Base-by-base conservation (phyloP, 2,797 vertebrate genomes). In the Pangasius krempfi region DNA sequence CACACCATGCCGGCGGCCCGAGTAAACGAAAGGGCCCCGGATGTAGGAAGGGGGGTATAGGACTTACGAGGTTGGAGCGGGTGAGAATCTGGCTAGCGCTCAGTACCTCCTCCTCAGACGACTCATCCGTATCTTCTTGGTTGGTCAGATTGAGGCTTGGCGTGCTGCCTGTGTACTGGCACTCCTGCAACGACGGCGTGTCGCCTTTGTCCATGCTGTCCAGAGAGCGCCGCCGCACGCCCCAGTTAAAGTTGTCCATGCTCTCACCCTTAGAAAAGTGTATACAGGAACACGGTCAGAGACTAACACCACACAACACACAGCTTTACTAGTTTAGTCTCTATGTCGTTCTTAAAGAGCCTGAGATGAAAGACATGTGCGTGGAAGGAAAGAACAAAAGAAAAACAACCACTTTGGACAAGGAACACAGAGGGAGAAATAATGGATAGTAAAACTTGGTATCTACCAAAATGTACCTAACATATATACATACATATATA, bases 211-310 rank as follows among this genome's bases (percentile, higher is more conserved):
- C 99, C 93, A 99, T 98, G 90, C 99, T 99, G 94, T 99, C 99
- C 89, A 99, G 95, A 0, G 99, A 99, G 88, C 99, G 98, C 10
- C 99, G 96, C 0, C 99, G 98, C 89, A 99, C 99, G 0, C 99
- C 99, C 99, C 99, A 99, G 95, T 99, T 99, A 93, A 99, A 99
- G 94, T 99, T 99, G 94, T 99, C 99, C 98, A 99, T 98, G 92
- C 98, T 99, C 95, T 99, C 99, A 88, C 99, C 99, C 99, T 99
- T 94, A 92, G 87, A 93, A 44, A 73, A 68, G 52, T 25, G 50
- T 3, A 16, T 3, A 44, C 37, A 62, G 33, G 22, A 44, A 27
- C 12, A 58, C 0, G 22, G 22, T 75, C 37, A 58, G 52, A 16
- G 58, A 16, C 27, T 9, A 16, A 2, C 33, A 7, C 5, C 13